phyloP scores from a whole-genome alignment of 1,140 invertebrate species.

The Heliothis virescens region DNA sequence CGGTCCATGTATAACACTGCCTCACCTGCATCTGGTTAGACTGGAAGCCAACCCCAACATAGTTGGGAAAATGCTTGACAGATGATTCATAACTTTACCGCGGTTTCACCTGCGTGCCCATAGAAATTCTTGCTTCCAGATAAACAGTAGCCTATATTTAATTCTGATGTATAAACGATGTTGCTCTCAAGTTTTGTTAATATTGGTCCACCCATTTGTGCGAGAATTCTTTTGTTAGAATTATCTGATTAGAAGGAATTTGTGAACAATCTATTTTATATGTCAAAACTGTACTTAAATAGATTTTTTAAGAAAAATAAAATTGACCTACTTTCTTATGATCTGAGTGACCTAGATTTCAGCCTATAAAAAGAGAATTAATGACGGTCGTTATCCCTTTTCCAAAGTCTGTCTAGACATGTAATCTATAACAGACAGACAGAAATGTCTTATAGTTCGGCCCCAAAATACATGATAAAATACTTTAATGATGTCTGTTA shows the following conservation, averaged over 20 bases:
- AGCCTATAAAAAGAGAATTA: not conserved
- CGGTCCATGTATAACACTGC: no score
- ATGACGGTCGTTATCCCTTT: not conserved
- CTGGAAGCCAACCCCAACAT: no score
- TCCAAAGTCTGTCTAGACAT: conserved; percentile 7
- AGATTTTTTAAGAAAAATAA: not conserved
- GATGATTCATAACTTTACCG: no score
- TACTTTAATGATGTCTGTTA: conserved; percentile 19
- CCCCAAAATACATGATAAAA: not conserved
- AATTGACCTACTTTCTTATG: not conserved
- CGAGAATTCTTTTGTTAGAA: not conserved
- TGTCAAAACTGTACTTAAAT: not conserved
- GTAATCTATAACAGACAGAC: not conserved
- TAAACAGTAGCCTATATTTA: not conserved
- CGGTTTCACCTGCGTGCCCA: no score
- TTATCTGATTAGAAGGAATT: no score
- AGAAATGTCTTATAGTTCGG: not conserved
- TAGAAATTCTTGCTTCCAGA: no score
- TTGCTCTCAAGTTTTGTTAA: not conserved
- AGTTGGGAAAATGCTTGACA: no score
- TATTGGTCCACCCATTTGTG: not conserved
- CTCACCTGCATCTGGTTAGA: no score
- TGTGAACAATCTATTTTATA: not conserved
- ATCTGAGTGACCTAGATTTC: conserved; percentile 1
- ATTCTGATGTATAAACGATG: not conserved